phyloP scores from a whole-genome alignment of 1,140 invertebrate genomes.

The Cotesia chilonis region DNA sequence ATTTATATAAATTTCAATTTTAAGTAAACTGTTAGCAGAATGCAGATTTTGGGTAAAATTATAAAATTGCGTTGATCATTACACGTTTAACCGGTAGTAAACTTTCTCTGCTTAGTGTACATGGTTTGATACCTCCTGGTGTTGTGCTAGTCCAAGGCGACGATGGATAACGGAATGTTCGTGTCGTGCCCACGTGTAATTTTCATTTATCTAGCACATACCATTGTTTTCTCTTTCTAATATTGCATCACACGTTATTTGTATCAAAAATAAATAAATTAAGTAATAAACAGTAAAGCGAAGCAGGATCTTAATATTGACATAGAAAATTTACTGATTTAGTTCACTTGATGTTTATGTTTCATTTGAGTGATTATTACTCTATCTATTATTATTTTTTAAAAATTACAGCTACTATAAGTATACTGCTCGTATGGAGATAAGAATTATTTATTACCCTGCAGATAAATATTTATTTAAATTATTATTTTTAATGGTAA shows the following conservation, averaged over 20 bases:
- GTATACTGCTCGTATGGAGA: conserved; percentile 2
- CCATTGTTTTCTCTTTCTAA: conserved; percentile 27
- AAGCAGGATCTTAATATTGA: conserved; percentile 9
- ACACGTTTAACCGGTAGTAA: conserved; percentile 16
- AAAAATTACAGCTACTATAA: neutral
- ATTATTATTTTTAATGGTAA: neutral
- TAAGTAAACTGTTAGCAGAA: too few relatives aligned
- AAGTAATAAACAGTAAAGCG: neutral
- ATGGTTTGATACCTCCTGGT: neutral
- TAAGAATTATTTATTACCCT: too few relatives aligned
- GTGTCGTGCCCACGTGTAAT: conserved; percentile 31
- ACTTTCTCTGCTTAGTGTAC: conserved; percentile 30
- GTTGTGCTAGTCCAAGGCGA: conserved; percentile 19
- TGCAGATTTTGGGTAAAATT: too few relatives aligned
- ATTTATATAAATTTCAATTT: too few relatives aligned
- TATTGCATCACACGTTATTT: conserved; percentile 16
- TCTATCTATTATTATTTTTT: conserved; percentile 18
- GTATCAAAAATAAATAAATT: neutral
- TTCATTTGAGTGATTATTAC: conserved; percentile 19
- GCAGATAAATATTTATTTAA: neutral
- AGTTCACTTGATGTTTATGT: conserved; percentile 10
- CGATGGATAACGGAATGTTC: conserved; percentile 30
- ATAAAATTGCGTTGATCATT: conserved; percentile 10
- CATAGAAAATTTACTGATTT: conserved; percentile 20
- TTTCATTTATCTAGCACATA: conserved; percentile 25